Conservation (phyloP, 2,113 vertebrate species). For the Noctilio leporinus region DNA sequence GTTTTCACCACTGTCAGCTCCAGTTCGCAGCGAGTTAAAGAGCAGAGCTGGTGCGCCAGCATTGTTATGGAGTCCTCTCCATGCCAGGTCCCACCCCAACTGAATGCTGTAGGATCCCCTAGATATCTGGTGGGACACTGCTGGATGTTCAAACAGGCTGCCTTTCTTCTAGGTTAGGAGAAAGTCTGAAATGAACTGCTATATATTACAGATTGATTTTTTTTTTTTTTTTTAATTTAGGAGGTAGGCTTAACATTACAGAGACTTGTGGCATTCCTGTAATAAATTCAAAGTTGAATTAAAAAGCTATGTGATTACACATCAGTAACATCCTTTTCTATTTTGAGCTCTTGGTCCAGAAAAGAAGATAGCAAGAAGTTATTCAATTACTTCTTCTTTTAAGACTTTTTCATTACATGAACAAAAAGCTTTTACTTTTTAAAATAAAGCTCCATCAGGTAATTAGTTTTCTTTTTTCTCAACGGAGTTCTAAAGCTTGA, state of each 20-base stretch:
- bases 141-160: background rate
- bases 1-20: background rate
- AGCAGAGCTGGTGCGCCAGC: background rate
- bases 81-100: background rate
- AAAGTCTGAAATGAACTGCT: background rate
- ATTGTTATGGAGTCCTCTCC: background rate
- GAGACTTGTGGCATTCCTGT: background rate
- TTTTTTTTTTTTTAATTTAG: background rate
- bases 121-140: background rate
- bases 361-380: background rate
- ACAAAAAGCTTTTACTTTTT: conserved; percentile 11
- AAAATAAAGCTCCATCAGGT: background rate
- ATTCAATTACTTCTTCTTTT: background rate
- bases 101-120: background rate
- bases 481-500: background rate
- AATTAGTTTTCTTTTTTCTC: background rate
- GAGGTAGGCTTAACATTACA: background rate
- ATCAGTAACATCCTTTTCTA: background rate
- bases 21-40: background rate
- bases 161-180: background rate
- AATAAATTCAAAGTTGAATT: background rate
- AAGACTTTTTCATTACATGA: background rate
- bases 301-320: background rate
- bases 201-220: background rate
- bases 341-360: background rate